phyloP scores from a whole-genome alignment of 2,797 vertebrate species.

The Microctenopoma lineatum region DNA sequence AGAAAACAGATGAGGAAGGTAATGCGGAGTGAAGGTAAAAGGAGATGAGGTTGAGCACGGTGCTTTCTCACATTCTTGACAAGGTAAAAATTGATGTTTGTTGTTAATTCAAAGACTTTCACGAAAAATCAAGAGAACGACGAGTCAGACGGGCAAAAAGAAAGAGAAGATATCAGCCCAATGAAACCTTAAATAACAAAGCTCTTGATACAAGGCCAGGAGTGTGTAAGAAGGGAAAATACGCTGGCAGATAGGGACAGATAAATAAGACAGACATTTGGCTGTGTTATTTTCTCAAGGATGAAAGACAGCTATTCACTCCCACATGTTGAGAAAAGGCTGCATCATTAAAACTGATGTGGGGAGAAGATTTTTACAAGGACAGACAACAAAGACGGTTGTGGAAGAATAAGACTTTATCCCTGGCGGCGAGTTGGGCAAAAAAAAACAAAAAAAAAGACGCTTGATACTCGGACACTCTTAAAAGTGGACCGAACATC shows the following conservation, averaged over 20 bases:
- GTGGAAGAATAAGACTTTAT: slow-evolving; percentile 35
- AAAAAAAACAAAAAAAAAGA: slow-evolving; percentile 13
- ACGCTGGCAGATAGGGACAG: slow-evolving; percentile 41
- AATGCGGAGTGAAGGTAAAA: slow-evolving; percentile 38
- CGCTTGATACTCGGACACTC: slow-evolving; percentile 34
- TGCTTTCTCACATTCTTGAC: slow-evolving; percentile 62
- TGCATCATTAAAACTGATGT: slow-evolving; percentile 60
- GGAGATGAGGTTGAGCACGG: slow-evolving; percentile 48
- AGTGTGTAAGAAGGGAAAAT: slow-evolving; percentile 37
- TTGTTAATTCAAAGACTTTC: slow-evolving; percentile 56
- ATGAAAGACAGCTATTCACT: slow-evolving; percentile 48
- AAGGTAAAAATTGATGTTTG: slow-evolving; percentile 52
- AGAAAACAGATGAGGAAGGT: slow-evolving; percentile 48
- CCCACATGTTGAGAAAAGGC: slow-evolving; percentile 60
- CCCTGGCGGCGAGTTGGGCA: slow-evolving; percentile 30
- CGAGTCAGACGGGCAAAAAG: slow-evolving; percentile 19
- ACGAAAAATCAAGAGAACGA: slow-evolving; percentile 45
- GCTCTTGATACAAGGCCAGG: slow-evolving; percentile 37
- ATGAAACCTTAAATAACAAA: slow-evolving; percentile 43
- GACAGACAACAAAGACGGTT: slow-evolving; percentile 55
- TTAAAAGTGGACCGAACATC: slow-evolving; percentile 49
- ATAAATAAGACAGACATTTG: slow-evolving; percentile 62
- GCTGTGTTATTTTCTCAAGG: slow-evolving; percentile 58
- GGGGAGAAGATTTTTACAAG: slow-evolving; percentile 56
- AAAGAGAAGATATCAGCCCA: slow-evolving; percentile 34